phyloP scores from a whole-genome alignment of 2,888 invertebrate genomes.

The Acleris sparsana region DNA sequence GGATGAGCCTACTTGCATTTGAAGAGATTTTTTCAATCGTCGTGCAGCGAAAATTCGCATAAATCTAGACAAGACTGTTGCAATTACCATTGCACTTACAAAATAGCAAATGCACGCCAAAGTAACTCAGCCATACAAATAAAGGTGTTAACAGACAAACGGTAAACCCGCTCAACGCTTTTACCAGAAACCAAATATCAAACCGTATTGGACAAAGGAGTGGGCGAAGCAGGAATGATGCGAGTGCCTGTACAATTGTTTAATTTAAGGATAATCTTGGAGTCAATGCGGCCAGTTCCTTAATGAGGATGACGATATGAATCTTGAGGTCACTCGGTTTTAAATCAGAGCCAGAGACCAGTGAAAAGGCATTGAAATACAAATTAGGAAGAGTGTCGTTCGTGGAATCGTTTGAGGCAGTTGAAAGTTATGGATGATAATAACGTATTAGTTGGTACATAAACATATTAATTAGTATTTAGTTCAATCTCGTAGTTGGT shows the following conservation, averaged over 20 bases:
- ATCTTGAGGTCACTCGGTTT: constrained; percentile 29
- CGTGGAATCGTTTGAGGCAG: no score
- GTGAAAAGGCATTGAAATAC: not conserved
- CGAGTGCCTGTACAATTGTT: constrained; percentile 73
- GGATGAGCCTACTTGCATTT: no score
- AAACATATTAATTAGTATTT: no score
- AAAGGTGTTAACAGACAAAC: not conserved
- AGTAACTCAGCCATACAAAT: no score
- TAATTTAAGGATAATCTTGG: constrained; percentile 64
- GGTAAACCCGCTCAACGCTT: constrained; percentile 30
- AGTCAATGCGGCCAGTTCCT: constrained; percentile 20
- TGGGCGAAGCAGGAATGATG: constrained; percentile 76
- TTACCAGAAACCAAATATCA: constrained; percentile 50
- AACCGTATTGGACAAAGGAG: constrained; percentile 71
- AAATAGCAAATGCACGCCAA: no score
- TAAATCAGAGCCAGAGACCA: constrained; percentile 4
- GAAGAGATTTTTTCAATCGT: no score
- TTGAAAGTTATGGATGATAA: no score
- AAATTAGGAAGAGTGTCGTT: not conserved
- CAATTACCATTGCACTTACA: no score
- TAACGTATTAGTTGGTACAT: no score
- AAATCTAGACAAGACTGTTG: no score
- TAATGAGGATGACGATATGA: constrained; percentile 31
- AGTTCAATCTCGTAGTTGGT: no score
- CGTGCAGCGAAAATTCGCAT: no score